phyloP scores from a whole-genome alignment of 53 echinoderm and acorn worm species.

The Hippasteria phrygiana region DNA sequence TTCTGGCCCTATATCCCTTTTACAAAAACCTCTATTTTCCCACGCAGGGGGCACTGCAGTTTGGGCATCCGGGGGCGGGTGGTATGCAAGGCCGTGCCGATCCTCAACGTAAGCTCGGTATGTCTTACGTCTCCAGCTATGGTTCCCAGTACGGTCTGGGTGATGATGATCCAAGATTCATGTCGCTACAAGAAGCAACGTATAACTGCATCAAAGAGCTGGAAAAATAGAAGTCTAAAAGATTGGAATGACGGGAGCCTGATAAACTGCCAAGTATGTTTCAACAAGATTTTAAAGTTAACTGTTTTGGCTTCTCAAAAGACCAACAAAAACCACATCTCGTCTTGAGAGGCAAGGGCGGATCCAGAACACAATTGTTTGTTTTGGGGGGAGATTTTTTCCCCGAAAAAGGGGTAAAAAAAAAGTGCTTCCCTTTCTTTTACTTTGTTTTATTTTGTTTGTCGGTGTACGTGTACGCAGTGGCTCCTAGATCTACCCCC shows the following conservation, averaged over 20 bases:
- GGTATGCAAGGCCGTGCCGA: constrained; percentile 63
- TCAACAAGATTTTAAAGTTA: too few species aligned
- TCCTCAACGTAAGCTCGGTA: constrained; percentile 33
- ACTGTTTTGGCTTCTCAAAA: too few species aligned
- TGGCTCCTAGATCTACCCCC: too few species aligned
- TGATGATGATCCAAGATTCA: constrained; percentile 69
- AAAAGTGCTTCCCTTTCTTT: too few species aligned
- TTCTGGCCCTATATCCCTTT: neutral
- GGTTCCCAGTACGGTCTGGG: constrained; percentile 66
- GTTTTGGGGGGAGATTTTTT: too few species aligned
- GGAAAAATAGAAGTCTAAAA: neutral
- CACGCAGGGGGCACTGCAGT: neutral
- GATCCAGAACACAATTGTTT: too few species aligned
- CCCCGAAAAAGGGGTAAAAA: too few species aligned
- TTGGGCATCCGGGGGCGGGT: constrained; percentile 75
- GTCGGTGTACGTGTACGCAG: too few species aligned
- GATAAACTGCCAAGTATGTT: too few species aligned
- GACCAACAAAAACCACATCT: too few species aligned
- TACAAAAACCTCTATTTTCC: neutral
- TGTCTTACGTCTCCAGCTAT: constrained; percentile 58
- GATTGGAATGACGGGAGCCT: neutral
- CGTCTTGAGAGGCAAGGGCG: too few species aligned
- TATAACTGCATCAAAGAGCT: constrained; percentile 65
- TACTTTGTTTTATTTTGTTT: too few species aligned
- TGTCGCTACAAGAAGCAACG: constrained; percentile 49